phyloP scores from a whole-genome alignment of 2,888 invertebrate genomes.

The Neoitamus cyanurus region DNA sequence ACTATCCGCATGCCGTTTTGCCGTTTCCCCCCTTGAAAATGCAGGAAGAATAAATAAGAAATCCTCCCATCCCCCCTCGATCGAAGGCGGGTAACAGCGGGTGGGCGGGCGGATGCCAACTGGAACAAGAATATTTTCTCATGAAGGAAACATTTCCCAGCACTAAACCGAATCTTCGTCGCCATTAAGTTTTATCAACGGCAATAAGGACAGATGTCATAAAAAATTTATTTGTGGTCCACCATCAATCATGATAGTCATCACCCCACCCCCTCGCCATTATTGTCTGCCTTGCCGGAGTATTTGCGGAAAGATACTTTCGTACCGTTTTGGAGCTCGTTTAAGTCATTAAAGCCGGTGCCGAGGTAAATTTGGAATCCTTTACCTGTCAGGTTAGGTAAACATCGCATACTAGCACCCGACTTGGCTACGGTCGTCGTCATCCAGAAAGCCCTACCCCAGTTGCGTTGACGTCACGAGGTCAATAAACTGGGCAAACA shows the following conservation, averaged over 20 bases:
- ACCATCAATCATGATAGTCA: constrained; percentile 16
- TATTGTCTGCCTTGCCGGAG: background rate
- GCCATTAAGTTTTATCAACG: constrained; percentile 26
- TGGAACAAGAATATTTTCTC: background rate
- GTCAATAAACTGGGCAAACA: constrained; percentile 16
- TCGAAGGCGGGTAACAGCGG: background rate
- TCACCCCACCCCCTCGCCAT: background rate
- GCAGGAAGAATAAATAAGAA: background rate
- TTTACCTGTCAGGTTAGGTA: constrained; percentile 27
- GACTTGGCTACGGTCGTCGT: background rate
- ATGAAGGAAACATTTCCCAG: background rate
- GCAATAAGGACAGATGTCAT: background rate
- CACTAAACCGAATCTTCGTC: background rate
- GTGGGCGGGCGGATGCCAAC: background rate
- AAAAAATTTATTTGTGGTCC: background rate
- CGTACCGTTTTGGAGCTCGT: background rate
- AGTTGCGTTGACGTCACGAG: constrained; percentile 12
- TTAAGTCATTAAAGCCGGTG: background rate
- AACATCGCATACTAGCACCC: background rate
- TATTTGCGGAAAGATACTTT: background rate
- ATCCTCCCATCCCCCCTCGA: background rate
- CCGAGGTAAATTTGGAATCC: background rate
- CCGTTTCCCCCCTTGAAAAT: background rate
- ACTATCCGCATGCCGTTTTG: background rate
- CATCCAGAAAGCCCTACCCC: background rate